phyloP scores from a whole-genome alignment of 2,797 vertebrate species.

The Gallinago stenura region DNA sequence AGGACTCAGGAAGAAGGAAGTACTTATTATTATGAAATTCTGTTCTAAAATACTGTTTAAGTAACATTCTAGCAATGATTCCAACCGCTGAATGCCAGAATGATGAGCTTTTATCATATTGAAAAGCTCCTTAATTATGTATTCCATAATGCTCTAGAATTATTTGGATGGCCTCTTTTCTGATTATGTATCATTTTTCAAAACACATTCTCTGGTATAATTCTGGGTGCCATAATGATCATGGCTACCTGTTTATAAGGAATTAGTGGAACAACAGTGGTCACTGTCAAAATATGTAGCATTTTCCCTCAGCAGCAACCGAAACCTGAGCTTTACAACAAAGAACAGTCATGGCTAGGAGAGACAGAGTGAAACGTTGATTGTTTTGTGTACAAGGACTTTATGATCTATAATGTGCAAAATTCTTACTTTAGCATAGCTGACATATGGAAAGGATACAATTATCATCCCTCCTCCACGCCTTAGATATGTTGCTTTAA shows the following conservation, averaged over 20 bases:
- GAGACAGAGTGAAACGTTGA: neutral
- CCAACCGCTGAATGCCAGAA: neutral
- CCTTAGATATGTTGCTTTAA: neutral
- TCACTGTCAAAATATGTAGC: neutral
- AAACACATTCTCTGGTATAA: slow-evolving; percentile 4
- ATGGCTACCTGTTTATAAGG: neutral
- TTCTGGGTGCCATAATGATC: neutral
- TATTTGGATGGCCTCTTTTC: slow-evolving; percentile 13
- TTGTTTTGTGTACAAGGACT: neutral
- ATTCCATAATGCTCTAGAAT: slow-evolving; percentile 49
- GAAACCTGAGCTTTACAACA: neutral
- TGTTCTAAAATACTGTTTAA: slow-evolving; percentile 4
- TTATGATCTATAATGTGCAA: neutral
- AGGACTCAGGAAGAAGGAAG: slow-evolving; percentile 6
- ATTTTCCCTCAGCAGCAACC: neutral
- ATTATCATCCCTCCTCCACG: neutral
- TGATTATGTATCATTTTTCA: neutral
- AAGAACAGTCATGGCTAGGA: neutral
- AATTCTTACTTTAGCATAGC: neutral
- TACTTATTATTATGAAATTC: slow-evolving; percentile 17
- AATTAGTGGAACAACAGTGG: neutral
- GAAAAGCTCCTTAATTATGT: slow-evolving; percentile 41
- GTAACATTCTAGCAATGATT: slow-evolving; percentile 17
- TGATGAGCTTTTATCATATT: slow-evolving; percentile 42
- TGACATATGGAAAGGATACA: neutral